A percentile compares a stretch with the other conserved stretches of the same genome.
Evolutionary conservation across 64 coral and sea anemone species (phyloP).

Genomic region (Stichodactyla mertensii): DNA sequence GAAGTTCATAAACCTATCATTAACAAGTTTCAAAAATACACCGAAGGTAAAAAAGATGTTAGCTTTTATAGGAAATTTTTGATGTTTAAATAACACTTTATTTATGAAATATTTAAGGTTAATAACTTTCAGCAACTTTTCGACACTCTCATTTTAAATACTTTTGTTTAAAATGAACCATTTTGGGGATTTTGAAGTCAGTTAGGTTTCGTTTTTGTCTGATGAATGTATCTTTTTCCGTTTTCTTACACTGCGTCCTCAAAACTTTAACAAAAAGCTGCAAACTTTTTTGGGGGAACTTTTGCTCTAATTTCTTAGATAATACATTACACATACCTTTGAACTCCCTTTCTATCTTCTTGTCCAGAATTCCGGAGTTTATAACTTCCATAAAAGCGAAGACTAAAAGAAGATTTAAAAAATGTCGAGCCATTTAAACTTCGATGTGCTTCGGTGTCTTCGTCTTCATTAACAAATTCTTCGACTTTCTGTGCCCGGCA

Average conservation of each 20-base stretch:
- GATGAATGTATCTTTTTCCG: too few species aligned
- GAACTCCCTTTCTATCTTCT: background rate
- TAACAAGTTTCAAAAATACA: too few species aligned
- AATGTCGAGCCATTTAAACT: background rate
- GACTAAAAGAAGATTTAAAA: background rate
- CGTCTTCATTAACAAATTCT: background rate
- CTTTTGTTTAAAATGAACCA: too few species aligned
- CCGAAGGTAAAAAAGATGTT: too few species aligned
- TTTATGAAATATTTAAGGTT: too few species aligned
- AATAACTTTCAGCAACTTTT: too few species aligned
- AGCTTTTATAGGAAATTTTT: too few species aligned
- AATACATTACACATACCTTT: background rate
- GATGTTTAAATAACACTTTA: too few species aligned
- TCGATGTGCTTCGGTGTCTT: background rate
- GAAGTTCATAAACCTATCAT: too few species aligned
- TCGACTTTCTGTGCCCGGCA: background rate
- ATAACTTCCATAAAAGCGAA: background rate
- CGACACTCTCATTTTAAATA: too few species aligned
- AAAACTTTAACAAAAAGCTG: background rate
- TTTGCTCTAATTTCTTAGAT: background rate
- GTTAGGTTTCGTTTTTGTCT: too few species aligned
- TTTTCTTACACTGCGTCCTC: background rate
- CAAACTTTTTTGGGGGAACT: background rate
- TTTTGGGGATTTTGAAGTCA: too few species aligned
- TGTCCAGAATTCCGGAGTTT: background rate